phyloP scores from a whole-genome alignment of 2,797 vertebrate species.

The Momotus momota region DNA sequence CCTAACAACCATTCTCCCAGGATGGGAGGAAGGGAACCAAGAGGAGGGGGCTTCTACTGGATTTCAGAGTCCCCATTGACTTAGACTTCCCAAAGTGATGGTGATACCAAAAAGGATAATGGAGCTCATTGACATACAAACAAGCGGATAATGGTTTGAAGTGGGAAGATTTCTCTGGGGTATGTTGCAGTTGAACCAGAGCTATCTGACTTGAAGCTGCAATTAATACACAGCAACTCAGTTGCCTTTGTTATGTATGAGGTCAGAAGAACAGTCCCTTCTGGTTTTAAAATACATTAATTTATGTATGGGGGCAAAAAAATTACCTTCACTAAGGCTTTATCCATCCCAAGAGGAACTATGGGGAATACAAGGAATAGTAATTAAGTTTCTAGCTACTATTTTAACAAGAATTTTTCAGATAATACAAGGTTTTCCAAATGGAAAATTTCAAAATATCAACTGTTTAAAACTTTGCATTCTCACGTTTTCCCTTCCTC shows the following conservation, averaged over 20 bases:
- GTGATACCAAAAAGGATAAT: not conserved
- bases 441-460: not conserved
- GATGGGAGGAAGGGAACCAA: not conserved
- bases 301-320: not conserved
- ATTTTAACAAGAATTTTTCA: not conserved
- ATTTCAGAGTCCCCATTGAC: not conserved
- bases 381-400: not conserved
- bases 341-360: not conserved
- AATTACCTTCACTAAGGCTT: not conserved
- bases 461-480: not conserved
- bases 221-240: slow-evolving; percentile 11
- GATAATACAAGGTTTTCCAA: not conserved
- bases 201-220: not conserved
- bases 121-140: not conserved
- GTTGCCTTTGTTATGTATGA: slow-evolving; percentile 5
- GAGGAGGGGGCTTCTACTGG: not conserved
- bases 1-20: not conserved
- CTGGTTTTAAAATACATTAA: slow-evolving; percentile 30
- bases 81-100: not conserved
- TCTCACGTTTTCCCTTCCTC: not conserved
- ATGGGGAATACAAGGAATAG: not conserved
- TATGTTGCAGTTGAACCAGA: not conserved
- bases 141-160: not conserved
- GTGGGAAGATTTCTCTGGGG: not conserved
- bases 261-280: slow-evolving; percentile 21